Base-by-base conservation (phyloP, 2,113 vertebrate species). In the Prochilodus magdalenae region DNA sequence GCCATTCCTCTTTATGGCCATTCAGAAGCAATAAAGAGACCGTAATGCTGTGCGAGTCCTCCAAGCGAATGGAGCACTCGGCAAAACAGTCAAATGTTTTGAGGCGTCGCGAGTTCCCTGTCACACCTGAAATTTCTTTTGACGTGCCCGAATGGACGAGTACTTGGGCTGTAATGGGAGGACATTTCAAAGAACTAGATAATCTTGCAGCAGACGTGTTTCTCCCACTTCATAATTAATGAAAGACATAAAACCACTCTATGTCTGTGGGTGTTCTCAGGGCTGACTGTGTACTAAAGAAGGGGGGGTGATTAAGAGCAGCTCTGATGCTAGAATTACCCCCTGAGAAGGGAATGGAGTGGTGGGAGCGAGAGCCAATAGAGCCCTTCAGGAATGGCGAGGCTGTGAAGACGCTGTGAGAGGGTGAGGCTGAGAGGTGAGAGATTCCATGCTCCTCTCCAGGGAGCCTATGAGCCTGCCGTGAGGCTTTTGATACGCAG, bases 1-100 rank as follows among this genome's bases (percentile, higher is more conserved):
- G 63, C 36, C 73, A 63, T 78, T 69, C 73, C 71, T 66, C 55
- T 86, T 78, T 77, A 86, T 62, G 69, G 73, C 63, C 62, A 72
- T 67, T 63, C 57, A 47, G 63, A 55, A 77, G 81, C 81, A 77
- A 80, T 76, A 65, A 66, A 36, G 81, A 75, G 40, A 60, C 26
- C n/a, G 47, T 40, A 72, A 12, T 71, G 65, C 59, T 73, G 67
- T 24, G 30, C 49, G 29, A 33, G 22, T 81, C 33, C 36, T 51
- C 26, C 16, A 81, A 55, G 49, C 51, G 44, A 69, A 76, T 70
- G 65, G 22, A 70, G 73, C 63, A 57, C 36, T 30, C 44, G 10
- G 44, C 79, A 74, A 33, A 36, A 44, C 22, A 70, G 33, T 30
- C 27, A 3, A 44, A 13, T 70, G n/a, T n/a, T n/a, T 70, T 24